These are phyloP conservation scores for Odocoileus virginianus DNA, from an alignment of 2,113 vertebrate species.

Conservation along the genomic window DNA sequence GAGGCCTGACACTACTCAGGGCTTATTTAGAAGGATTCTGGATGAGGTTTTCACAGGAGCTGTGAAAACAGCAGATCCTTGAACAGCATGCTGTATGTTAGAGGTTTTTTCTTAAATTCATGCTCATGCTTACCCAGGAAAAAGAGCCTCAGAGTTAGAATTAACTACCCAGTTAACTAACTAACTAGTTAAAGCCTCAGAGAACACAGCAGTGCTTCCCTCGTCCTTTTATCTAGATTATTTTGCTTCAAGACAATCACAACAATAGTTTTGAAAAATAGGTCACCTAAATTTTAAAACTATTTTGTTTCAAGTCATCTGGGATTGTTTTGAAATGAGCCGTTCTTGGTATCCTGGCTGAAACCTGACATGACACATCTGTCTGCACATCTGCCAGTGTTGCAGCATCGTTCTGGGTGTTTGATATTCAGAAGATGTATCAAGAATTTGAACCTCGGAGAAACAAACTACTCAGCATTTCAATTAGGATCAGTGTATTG, in stretches of 20 bases:
- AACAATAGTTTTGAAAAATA: slow-evolving; percentile 58
- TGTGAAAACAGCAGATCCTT: background rate
- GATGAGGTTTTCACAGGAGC: background rate
- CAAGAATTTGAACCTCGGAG: slow-evolving; percentile 45
- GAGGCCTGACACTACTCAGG: background rate
- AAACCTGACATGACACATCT: slow-evolving; percentile 25
- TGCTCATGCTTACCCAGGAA: background rate
- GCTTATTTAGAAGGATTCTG: background rate
- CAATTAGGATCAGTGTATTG: slow-evolving; percentile 27
- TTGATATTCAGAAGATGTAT: slow-evolving; percentile 62
- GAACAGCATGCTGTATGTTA: background rate
- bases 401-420: slow-evolving; percentile 12
- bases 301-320: slow-evolving; percentile 57
- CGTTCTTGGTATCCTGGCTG: background rate
- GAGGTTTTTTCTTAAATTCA: slow-evolving; percentile 4
- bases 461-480: slow-evolving; percentile 65
- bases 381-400: background rate
- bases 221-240: slow-evolving; percentile 24
- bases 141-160: background rate
- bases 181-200: background rate
- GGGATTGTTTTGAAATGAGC: slow-evolving; percentile 44
- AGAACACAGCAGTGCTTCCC: background rate
- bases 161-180: background rate
- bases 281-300: slow-evolving; percentile 70
- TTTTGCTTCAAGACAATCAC: slow-evolving; percentile 5